These are phyloP conservation scores for Suillia variegata DNA, from an alignment of 2,888 invertebrate species.

Conservation along the genomic window DNA sequence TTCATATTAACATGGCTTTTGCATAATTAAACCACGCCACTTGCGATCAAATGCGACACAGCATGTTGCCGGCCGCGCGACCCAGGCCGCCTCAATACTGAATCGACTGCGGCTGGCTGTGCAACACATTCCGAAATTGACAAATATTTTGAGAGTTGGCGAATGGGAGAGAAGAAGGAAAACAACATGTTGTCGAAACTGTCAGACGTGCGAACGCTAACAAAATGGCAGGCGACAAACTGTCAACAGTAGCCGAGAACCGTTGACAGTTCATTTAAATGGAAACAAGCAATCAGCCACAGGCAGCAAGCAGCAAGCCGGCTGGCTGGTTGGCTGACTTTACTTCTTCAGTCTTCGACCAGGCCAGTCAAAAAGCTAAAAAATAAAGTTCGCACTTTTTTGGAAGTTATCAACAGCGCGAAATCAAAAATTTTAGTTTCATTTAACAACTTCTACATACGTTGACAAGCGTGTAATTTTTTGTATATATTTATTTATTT, in stretches of 20 bases:
- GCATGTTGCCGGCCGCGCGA: not conserved
- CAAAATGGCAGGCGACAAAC: constrained; percentile 16
- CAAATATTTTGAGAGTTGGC: constrained; percentile 1
- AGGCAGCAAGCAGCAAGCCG: not conserved
- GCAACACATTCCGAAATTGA: not conserved
- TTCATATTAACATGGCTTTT: not conserved
- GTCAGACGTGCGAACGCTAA: constrained; percentile 19
- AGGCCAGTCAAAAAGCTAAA: not conserved
- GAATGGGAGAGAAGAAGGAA: too few species aligned
- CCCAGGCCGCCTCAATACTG: not conserved
- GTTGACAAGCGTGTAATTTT: constrained; percentile 22
- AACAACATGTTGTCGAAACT: constrained; percentile 19
- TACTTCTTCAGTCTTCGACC: too few species aligned
- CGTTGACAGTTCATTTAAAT: constrained; percentile 46
- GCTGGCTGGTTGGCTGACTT: too few species aligned
- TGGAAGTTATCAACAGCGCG: constrained; percentile 17
- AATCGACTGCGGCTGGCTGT: too few species aligned
- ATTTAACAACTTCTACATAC: constrained; percentile 17
- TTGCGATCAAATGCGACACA: not conserved
- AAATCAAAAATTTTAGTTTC: constrained; percentile 25
- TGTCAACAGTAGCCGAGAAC: constrained; percentile 16
- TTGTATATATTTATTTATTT: too few species aligned
- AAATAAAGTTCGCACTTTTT: constrained; percentile 7
- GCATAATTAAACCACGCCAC: not conserved
- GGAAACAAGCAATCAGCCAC: constrained; percentile 21